Evolutionary conservation across 2,113 vertebrate species (phyloP).

Genomic region (Phalacrocorax brasilianus): DNA sequence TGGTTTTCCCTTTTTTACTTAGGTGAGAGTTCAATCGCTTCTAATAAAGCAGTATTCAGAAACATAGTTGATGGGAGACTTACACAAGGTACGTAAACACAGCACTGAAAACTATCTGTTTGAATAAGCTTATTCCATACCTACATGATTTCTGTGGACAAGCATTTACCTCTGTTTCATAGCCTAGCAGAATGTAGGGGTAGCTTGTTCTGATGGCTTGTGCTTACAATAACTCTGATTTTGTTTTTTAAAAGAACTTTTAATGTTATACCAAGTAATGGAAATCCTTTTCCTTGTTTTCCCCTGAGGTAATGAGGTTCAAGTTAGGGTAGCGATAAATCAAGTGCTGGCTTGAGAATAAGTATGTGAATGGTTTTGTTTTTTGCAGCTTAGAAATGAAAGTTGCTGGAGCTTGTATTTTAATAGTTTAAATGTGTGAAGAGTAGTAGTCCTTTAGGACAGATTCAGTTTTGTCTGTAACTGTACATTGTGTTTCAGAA

Average conservation of each 20-base stretch:
- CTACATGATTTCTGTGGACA: neutral
- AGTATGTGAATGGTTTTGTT: neutral
- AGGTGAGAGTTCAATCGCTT: neutral
- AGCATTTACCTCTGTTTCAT: neutral
- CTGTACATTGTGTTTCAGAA: neutral
- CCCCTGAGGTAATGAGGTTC: neutral
- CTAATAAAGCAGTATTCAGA: neutral
- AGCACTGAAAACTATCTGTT: neutral
- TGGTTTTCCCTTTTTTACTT: neutral
- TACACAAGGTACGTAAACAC: constrained; percentile 3
- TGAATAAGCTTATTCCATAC: neutral
- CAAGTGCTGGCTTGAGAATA: neutral
- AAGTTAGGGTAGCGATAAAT: neutral
- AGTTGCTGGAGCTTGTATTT: neutral
- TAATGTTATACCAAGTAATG: neutral
- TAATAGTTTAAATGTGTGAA: neutral
- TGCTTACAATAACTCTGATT: neutral
- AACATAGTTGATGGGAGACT: constrained; percentile 29
- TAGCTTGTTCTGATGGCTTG: neutral
- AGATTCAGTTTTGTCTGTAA: neutral
- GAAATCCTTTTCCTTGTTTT: neutral
- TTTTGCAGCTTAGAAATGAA: neutral
- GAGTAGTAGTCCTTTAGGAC: neutral
- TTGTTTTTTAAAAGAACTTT: neutral
- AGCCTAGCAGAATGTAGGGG: neutral